Percentiles rank a stretch among this genome's conserved stretches.
Evolutionary conservation across 1,140 invertebrate species (phyloP).

Genomic region (Brachionus calyciflorus): DNA sequence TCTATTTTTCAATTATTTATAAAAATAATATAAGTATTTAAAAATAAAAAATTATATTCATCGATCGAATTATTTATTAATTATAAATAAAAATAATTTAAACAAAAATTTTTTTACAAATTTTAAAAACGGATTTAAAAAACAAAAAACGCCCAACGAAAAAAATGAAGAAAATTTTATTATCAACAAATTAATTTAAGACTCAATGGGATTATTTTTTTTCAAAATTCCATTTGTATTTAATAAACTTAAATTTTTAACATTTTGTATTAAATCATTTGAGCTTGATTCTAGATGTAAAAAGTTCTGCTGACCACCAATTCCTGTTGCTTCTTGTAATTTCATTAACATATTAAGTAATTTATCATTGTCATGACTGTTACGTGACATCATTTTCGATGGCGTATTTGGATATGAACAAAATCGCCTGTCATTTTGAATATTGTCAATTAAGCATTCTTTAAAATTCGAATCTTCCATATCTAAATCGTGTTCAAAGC

Average conservation of each 20-base stretch:
- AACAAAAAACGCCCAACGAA: background rate
- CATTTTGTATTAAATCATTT: slow-evolving; percentile 25
- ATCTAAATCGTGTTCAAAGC: background rate
- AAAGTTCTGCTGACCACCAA: background rate
- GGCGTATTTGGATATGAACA: slow-evolving; percentile 19
- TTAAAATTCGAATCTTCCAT: background rate
- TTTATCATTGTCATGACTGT: slow-evolving; percentile 31
- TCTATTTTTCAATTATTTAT: too few species aligned
- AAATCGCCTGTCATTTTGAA: background rate
- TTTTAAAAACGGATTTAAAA: too few species aligned
- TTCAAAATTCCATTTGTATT: slow-evolving; percentile 4
- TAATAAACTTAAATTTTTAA: slow-evolving; percentile 6
- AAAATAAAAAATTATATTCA: too few species aligned
- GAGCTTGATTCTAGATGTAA: background rate
- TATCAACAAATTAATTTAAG: background rate
- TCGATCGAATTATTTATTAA: too few species aligned
- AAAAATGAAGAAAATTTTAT: background rate
- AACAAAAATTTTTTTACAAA: too few species aligned
- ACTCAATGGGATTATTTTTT: slow-evolving; percentile 19
- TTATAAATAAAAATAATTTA: too few species aligned
- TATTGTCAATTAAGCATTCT: background rate
- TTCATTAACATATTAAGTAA: slow-evolving; percentile 42
- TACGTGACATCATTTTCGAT: slow-evolving; percentile 1
- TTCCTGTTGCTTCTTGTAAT: slow-evolving; percentile 34
- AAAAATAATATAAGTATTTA: too few species aligned